A percentile compares a stretch with the other conserved stretches of the same genome.
Conservation (phyloP, 2,888 invertebrate genomes). For the Linyphia triangularis region DNA sequence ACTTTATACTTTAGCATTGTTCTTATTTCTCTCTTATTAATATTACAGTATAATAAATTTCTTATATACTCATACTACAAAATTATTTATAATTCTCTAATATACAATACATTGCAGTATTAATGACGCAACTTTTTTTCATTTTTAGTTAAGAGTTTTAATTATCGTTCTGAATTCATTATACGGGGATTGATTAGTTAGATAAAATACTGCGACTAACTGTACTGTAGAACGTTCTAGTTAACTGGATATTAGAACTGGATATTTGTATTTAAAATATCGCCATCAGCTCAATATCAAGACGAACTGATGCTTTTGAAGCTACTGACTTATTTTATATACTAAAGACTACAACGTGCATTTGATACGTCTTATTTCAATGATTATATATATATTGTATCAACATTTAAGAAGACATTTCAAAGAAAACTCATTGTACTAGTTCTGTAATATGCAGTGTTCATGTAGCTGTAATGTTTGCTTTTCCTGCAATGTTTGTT, state of each 20-base stretch:
- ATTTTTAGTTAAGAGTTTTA: neutral
- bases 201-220: slow-evolving; percentile 12
- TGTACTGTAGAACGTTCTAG: slow-evolving; percentile 34
- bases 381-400: slow-evolving; percentile 23
- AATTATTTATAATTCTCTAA: neutral
- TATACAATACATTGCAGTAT: neutral
- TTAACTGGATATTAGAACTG: slow-evolving; percentile 29
- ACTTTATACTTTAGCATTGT: neutral
- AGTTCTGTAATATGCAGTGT: slow-evolving; percentile 33
- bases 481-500: slow-evolving; percentile 40
- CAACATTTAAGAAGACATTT: slow-evolving; percentile 5
- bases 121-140: neutral
- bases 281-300: slow-evolving; percentile 21
- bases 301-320: slow-evolving; percentile 47
- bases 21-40: neutral
- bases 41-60: neutral
- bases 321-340: slow-evolving; percentile 16
- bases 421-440: neutral
- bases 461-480: slow-evolving; percentile 27
- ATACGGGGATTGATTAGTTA: slow-evolving; percentile 7
- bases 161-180: neutral
- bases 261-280: slow-evolving; percentile 7
- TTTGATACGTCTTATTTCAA: slow-evolving; percentile 53
- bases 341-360: slow-evolving; percentile 16
- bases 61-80: neutral